Percentiles rank a stretch among this genome's conserved stretches.
Evolutionary conservation across 2,797 vertebrate genomes (phyloP).

Genomic region (Microhierax caerulescens): DNA sequence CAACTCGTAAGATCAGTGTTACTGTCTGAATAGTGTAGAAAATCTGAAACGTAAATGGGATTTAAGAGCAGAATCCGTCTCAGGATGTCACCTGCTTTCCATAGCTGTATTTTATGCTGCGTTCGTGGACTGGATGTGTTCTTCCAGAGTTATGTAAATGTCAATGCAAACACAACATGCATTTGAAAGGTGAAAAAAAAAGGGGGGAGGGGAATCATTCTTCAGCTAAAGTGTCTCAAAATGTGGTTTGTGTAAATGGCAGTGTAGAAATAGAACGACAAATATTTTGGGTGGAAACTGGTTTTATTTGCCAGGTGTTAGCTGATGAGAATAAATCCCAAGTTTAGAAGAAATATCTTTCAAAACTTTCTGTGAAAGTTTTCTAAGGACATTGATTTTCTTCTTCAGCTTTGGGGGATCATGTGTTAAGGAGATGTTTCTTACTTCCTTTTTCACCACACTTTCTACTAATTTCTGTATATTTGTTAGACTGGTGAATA

Average conservation of each 20-base stretch:
- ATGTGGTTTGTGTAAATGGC: not conserved
- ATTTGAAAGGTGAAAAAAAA: not conserved
- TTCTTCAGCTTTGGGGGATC: not conserved
- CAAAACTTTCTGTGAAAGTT: not conserved
- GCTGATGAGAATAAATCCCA: not conserved
- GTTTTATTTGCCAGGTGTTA: not conserved
- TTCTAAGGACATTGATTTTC: not conserved
- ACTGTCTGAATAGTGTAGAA: not conserved
- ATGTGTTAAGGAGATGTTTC: not conserved
- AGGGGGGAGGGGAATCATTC: not conserved
- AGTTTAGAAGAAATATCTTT: not conserved
- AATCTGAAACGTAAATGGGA: not conserved
- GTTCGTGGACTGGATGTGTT: not conserved
- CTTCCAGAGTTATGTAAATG: not conserved
- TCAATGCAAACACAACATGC: not conserved
- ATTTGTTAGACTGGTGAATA: not conserved
- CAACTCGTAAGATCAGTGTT: not conserved
- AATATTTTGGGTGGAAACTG: not conserved
- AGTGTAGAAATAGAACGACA: not conserved
- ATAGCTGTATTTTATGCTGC: not conserved
- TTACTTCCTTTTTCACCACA: not conserved
- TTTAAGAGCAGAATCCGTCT: not conserved
- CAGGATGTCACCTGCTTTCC: not conserved
- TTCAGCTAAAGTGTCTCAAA: not conserved
- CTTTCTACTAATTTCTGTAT: not conserved